Conservation (phyloP, 2,113 vertebrate genomes). For the Mormyrus lacerda region DNA sequence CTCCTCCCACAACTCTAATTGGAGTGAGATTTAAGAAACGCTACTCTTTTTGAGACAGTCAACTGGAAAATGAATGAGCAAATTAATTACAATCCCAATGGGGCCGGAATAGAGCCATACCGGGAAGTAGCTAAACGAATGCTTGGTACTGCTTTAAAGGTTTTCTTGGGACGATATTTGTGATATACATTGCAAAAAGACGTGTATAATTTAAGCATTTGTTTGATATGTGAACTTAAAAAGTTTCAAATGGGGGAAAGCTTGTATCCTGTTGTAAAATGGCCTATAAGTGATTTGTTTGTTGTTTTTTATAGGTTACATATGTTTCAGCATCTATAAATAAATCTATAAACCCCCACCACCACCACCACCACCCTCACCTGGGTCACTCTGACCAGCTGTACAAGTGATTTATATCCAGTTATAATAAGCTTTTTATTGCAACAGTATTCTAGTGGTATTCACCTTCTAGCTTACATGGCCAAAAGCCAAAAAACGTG, state of each 20-base stretch:
- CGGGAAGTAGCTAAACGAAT: background rate
- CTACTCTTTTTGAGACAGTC: slow-evolving; percentile 35
- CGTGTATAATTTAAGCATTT: background rate
- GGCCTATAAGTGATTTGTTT: background rate
- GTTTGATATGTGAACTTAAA: background rate
- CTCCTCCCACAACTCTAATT: background rate
- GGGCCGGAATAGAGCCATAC: slow-evolving; percentile 31
- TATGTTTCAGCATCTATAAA: background rate
- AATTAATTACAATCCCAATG: slow-evolving; percentile 47
- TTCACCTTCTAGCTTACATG: background rate
- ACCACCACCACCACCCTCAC: background rate
- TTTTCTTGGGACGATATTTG: background rate
- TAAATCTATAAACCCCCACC: background rate
- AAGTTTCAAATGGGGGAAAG: background rate
- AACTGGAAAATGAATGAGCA: slow-evolving; percentile 44
- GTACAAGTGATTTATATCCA: background rate
- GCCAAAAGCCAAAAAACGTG: background rate
- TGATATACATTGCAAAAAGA: background rate
- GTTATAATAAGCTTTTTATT: background rate
- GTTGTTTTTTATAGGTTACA: background rate
- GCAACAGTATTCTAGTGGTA: background rate
- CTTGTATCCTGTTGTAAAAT: background rate
- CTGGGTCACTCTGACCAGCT: background rate
- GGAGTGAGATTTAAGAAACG: slow-evolving; percentile 44
- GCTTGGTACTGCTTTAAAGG: background rate